Conservation (phyloP, 2,888 invertebrate genomes). For the Ophioninae sp. region DNA sequence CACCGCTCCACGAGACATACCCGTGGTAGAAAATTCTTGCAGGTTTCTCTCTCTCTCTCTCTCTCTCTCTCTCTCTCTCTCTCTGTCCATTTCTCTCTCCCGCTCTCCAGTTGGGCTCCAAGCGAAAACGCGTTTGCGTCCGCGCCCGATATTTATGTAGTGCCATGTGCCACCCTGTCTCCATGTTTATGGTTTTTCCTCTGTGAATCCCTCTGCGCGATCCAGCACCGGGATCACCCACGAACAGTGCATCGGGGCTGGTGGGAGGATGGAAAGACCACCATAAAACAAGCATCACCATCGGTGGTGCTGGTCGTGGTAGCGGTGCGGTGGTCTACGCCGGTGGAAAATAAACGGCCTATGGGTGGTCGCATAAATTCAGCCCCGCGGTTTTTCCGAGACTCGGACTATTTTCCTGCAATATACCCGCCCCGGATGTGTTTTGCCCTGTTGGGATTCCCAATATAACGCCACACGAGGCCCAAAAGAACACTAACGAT, state of each 20-base stretch:
- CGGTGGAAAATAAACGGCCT: slow-evolving; percentile 73
- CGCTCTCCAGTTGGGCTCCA: not conserved
- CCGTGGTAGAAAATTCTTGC: not conserved
- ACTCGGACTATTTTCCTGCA: slow-evolving; percentile 36
- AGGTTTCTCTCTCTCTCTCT: not conserved
- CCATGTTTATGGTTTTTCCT: slow-evolving; percentile 73
- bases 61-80: not conserved
- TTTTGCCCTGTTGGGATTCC: not conserved
- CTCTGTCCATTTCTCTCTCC: not conserved
- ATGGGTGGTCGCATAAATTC: slow-evolving; percentile 71
- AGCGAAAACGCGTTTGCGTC: slow-evolving; percentile 54
- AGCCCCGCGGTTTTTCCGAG: slow-evolving; percentile 33
- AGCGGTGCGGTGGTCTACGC: slow-evolving; percentile 50
- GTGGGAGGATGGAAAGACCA: slow-evolving; percentile 72
- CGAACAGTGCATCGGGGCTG: slow-evolving; percentile 56
- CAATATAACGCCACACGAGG: not conserved
- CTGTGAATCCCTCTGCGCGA: slow-evolving; percentile 24
- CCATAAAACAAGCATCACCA: slow-evolving; percentile 71
- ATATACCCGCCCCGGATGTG: slow-evolving; percentile 3
- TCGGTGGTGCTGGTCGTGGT: slow-evolving; percentile 47
- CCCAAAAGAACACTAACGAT: not conserved
- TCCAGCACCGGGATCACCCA: slow-evolving; percentile 22
- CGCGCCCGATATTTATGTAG: slow-evolving; percentile 74
- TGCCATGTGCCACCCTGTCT: slow-evolving; percentile 67
- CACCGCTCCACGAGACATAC: not conserved